Base-by-base conservation (phyloP, 2,888 invertebrate genomes). In the Phyllotreta cruciferae region DNA sequence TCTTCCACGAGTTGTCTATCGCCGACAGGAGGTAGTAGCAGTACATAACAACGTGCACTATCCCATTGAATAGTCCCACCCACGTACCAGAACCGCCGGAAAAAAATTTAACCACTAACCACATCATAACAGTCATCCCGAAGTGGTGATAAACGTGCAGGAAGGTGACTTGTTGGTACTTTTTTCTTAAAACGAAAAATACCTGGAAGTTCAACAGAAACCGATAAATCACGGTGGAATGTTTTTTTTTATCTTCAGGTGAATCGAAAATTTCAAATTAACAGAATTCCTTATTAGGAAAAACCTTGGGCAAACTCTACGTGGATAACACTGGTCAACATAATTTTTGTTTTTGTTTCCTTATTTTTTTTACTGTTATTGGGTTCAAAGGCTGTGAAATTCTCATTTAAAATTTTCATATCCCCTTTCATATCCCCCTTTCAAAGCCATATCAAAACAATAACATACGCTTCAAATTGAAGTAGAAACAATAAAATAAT, bases 111-210 rank as follows among this genome's bases (percentile, higher is more conserved):
- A 94, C 92, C 8, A 91, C 91, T 44, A 93, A 93, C 96, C 96
- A 97, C 55, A 93, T 92, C 75, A 93, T 90, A 85, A 94, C 86
- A 2, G 96, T 95, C 96, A 97, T 97, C 49, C 95, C 92, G 0
- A 94, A 93, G 78, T 97, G 97, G 79, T 97, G 97, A 77, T 96
- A 95, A 73, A 97, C 87, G 77, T 97, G 96, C 57, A 97, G 87
- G 79, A 94, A 93, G 0, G 93, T 91, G 55, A 96, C 89, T 82
- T 97, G 96, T 6, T 88, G 87, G 69, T 93, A 88, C 76, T 96
- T 96, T 83, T 97, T 97, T 56, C 96, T 86, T 74, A 96, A 84
- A 11, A 96, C 92, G 82, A 97, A 97, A 85, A 96, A 96, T 14
- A 96, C 80, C 83, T 87, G 78, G 36, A 83, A 83, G 9, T 14